Evolutionary conservation across 2,888 invertebrate genomes (phyloP), one percentile per base, ranked within the genome.

Genomic region (Ormyrus rosae): DNA sequence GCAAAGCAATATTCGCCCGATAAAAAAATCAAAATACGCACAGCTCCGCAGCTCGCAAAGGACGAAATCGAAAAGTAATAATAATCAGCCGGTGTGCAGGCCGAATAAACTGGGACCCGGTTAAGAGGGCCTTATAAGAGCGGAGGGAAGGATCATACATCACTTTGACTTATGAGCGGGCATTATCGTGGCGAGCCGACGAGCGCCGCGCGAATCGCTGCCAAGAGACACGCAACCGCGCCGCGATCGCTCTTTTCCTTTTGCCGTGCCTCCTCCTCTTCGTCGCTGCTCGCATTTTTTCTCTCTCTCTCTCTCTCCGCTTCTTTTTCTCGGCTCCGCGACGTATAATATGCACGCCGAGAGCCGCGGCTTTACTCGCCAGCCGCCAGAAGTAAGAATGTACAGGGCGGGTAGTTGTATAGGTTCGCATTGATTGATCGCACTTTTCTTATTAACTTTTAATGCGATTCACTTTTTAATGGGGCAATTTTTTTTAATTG

Each of bases 151-250:
- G 84, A 85, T 84, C 85, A 86, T 88, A 86, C 86, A 88, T 88
- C 87, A 87, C 85, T 86, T 85, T 88, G 88, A 88, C 85, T 89
- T 88, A 89, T 86, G 89, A 86, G 86, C 86, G 85, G 34, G 86
- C 86, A 87, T 87, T 89, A 88, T 86, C 86, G 86, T 84, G 72
- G 61, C 65, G 69, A 19, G 70, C 72, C 73, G 34, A 34, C 34
- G 34, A 34, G 75, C 60, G 50, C 69, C 46, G 58, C 69, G 75
- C 60, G 79, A 80, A 70, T 56, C 48, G 64, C 64, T 46, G 34
- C 63, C 46, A 50, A 60, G 56, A 74, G 34, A 65, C 74, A 67
- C 74, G 56, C 58, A 74, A 67, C 58, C 56, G 34, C 45, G 48
- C 34, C n/a, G 34, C 34, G 34, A 34, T 34, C 34, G 34, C 4